Evolutionary conservation across 2,113 vertebrate genomes (phyloP).

Genomic region (Ursus arctos): DNA sequence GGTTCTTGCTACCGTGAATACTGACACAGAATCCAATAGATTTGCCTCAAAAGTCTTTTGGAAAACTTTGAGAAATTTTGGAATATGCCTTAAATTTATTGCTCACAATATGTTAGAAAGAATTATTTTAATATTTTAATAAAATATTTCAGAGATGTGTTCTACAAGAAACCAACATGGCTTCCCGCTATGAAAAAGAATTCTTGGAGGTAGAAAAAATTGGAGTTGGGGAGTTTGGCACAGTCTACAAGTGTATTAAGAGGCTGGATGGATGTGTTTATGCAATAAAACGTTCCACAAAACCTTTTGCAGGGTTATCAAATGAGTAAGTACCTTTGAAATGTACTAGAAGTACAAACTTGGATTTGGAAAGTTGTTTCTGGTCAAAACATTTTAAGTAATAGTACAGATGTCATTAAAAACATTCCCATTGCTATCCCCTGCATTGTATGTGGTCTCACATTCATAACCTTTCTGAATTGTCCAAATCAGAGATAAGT

Average conservation of each 20-base stretch:
- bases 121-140: conserved; percentile 53
- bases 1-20: neutral
- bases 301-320: conserved; percentile 91
- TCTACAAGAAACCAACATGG: conserved; percentile 92
- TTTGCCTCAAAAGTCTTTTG: conserved; percentile 14
- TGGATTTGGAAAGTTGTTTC: neutral
- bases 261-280: conserved; percentile 98
- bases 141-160: conserved; percentile 90
- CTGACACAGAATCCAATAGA: neutral
- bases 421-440: neutral
- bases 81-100: neutral
- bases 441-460: neutral
- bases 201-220: conserved; percentile 96
- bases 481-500: neutral
- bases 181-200: conserved; percentile 96
- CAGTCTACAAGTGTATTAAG: conserved; percentile 98
- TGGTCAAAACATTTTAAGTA: conserved; percentile 19
- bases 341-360: neutral
- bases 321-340: conserved; percentile 94
- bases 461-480: neutral
- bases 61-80: neutral
- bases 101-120: neutral
- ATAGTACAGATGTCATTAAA: neutral
- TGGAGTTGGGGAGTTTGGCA: conserved; percentile 96
- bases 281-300: conserved; percentile 95